These are phyloP conservation scores for Folsomia candida DNA, from an alignment of 2,888 invertebrate genomes.

Conservation along the genomic window DNA sequence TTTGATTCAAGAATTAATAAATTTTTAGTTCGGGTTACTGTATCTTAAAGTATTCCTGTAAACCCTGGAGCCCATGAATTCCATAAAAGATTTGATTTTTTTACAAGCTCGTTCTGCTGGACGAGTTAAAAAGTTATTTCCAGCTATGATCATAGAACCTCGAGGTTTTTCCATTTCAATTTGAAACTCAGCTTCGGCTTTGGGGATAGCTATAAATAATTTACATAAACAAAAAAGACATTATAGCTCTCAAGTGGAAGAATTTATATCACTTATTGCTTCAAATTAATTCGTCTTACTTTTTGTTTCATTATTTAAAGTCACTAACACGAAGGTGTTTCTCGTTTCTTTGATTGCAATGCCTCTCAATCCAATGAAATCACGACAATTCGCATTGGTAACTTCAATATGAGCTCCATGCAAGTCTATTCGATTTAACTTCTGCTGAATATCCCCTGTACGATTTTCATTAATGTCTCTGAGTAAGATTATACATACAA, in stretches of 20 bases:
- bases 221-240: background rate
- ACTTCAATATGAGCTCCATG: constrained; percentile 49
- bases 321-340: constrained; percentile 50
- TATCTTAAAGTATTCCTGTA: constrained; percentile 37
- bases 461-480: constrained; percentile 18
- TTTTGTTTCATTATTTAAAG: constrained; percentile 43
- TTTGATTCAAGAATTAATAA: no score
- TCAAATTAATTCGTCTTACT: constrained; percentile 32
- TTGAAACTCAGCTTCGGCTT: constrained; percentile 42
- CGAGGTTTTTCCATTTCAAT: constrained; percentile 34
- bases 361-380: constrained; percentile 44
- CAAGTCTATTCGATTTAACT: constrained; percentile 48
- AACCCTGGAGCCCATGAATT: constrained; percentile 37
- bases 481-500: no score
- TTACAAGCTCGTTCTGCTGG: constrained; percentile 48
- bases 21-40: no score
- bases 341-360: constrained; percentile 51
- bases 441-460: constrained; percentile 48
- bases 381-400: constrained; percentile 44
- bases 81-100: constrained; percentile 48
- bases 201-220: constrained; percentile 42
- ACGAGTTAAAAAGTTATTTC: constrained; percentile 44
- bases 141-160: constrained; percentile 42
- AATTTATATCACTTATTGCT: background rate
- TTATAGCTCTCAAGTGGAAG: no score